phyloP scores from a whole-genome alignment of 2,888 invertebrate genomes.

The Rhagonycha lutea region DNA sequence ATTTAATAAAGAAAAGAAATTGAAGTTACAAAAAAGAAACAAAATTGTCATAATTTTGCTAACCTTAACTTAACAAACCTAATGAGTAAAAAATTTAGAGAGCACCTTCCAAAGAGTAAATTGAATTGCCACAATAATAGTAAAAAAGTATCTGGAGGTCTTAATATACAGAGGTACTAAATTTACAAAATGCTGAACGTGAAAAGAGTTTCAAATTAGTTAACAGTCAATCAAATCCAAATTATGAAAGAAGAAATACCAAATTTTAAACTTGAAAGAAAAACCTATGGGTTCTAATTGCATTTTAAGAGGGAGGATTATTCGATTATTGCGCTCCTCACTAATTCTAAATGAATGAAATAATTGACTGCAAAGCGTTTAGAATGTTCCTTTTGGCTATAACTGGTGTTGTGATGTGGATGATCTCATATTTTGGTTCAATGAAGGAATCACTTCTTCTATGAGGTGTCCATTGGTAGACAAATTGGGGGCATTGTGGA shows the following conservation, averaged over 20 bases:
- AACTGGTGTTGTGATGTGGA: conserved; percentile 39
- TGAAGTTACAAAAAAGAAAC: background rate
- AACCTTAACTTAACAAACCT: conserved; percentile 3
- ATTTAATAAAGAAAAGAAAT: conserved; percentile 23
- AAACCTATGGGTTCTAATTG: background rate
- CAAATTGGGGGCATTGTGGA: conserved; percentile 44
- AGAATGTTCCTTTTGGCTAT: background rate
- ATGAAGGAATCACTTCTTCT: conserved; percentile 39
- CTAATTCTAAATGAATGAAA: background rate
- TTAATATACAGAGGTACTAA: background rate
- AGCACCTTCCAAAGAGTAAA: background rate
- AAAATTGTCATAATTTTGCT: background rate
- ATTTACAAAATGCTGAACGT: background rate
- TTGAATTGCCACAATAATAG: background rate
- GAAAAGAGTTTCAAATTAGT: background rate
- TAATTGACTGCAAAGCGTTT: background rate
- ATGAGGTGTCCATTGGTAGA: conserved; percentile 42
- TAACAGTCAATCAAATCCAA: background rate
- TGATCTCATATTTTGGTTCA: conserved; percentile 32
- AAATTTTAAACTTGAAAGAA: background rate
- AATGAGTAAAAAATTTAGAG: background rate
- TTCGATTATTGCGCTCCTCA: background rate
- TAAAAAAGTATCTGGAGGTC: background rate
- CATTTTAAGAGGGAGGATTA: background rate
- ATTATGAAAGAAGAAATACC: background rate